These are phyloP conservation scores for Ectemnius cavifrons DNA, from an alignment of 2,888 invertebrate genomes.

Conservation along the genomic window DNA sequence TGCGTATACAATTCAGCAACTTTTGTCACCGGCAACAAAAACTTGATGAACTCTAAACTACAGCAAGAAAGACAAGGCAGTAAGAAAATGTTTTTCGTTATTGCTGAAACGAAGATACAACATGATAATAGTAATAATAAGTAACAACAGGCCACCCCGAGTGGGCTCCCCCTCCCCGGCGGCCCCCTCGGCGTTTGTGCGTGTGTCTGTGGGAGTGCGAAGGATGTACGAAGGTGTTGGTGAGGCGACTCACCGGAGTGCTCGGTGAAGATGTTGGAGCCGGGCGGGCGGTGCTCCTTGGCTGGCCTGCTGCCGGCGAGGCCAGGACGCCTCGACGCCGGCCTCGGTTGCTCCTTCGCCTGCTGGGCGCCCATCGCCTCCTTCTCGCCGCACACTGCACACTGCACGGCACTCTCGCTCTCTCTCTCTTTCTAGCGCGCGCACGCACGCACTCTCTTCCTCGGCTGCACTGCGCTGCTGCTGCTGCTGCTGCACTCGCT, in stretches of 20 bases:
- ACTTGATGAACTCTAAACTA: too few relatives aligned
- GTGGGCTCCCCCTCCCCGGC: too few relatives aligned
- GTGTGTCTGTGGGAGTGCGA: conserved; percentile 19
- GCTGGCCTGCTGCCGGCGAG: conserved; percentile 67
- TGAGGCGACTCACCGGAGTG: conserved; percentile 88
- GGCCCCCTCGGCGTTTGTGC: too few relatives aligned
- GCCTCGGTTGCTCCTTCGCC: conserved; percentile 91
- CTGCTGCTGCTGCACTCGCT: background rate
- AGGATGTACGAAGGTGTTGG: conserved; percentile 32
- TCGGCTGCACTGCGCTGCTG: background rate
- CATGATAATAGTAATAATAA: too few relatives aligned
- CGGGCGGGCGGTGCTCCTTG: conserved; percentile 91
- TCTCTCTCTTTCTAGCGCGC: background rate
- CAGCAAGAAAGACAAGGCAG: too few relatives aligned
- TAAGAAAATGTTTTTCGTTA: too few relatives aligned
- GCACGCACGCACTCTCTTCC: background rate
- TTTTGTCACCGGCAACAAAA: too few relatives aligned
- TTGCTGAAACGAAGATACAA: too few relatives aligned
- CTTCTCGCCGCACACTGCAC: background rate
- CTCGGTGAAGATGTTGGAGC: conserved; percentile 95
- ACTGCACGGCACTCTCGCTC: background rate
- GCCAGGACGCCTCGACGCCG: conserved; percentile 87
- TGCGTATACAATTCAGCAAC: too few relatives aligned
- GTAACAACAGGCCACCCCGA: too few relatives aligned
- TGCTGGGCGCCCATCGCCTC: conserved; percentile 94